Base-by-base conservation (phyloP, 2,888 invertebrate genomes). In the Ceramica pisi region DNA sequence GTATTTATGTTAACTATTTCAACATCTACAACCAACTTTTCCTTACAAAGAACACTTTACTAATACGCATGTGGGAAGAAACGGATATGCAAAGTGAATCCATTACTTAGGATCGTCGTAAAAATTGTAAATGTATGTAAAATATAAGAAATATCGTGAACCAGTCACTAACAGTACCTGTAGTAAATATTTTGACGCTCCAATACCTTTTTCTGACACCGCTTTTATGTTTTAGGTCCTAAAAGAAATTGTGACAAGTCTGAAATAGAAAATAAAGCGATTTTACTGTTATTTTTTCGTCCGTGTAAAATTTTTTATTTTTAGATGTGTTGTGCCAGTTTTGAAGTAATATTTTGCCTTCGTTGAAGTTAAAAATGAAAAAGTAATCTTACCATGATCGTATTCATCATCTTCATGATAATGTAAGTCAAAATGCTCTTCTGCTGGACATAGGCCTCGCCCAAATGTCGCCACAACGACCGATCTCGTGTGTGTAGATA, bases 161-260 rank as follows among this genome's bases (percentile, higher is more conserved):
- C 63, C 69, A 68, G 73, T 74, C 80, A 65, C 78, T 85, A 85
- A 78, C 72, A 62, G 50, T 53, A 67, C 48, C 50, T 59, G 78
- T 38, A 62, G 86, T 82, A 84, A 84, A 86, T 85, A 86, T 86
- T 81, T 81, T 86, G 82, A 83, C 77, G 57, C 67, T 61, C 67
- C 59, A 65, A 72, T 82, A 75, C 73, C 70, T 82, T 72, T 81
- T 73, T 80, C 76, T 73, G 63, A 82, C 69, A 71, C 57, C 61
- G 35, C 71, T 78, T 85, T 84, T 76, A 85, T 66, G 73, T 55
- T 66, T 56, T 9, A 19, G 38, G 1, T 63, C 0, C 3, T 9
- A 44, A 26, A 9, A 31, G n/a, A 61, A 81, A 78, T 55, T 51
- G 1, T 65, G 0, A 12, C 57, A 84, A 78, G 75, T 69, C 35